phyloP scores from a whole-genome alignment of 2,888 invertebrate genomes.

The Andrena flavipes region DNA sequence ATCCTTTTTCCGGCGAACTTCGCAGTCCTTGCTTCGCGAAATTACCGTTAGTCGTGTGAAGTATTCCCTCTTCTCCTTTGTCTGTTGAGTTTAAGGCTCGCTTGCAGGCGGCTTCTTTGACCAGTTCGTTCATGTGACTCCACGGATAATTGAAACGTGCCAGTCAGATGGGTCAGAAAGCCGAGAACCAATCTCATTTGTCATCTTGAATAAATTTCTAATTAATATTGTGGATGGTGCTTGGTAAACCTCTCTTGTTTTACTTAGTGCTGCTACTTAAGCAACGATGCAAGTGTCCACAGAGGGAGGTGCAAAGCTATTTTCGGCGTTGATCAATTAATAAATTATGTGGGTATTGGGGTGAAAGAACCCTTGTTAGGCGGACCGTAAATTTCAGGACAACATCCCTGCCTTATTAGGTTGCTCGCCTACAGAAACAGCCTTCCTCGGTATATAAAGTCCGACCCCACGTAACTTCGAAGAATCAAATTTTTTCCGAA shows the following conservation, averaged over 20 bases:
- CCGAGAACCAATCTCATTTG: too few relatives aligned
- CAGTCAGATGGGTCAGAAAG: too few relatives aligned
- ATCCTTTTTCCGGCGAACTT: slow-evolving; percentile 48
- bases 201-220: background rate
- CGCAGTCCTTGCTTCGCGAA: slow-evolving; percentile 42
- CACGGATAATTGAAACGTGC: background rate
- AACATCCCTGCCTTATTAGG: slow-evolving; percentile 24
- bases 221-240: background rate
- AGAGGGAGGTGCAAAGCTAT: slow-evolving; percentile 33
- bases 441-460: slow-evolving; percentile 17
- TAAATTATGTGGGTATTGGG: slow-evolving; percentile 48
- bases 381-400: slow-evolving; percentile 55
- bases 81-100: slow-evolving; percentile 38
- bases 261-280: slow-evolving; percentile 1
- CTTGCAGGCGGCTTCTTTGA: slow-evolving; percentile 30
- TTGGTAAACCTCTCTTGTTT: background rate
- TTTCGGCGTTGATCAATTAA: slow-evolving; percentile 44
- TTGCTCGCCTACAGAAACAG: slow-evolving; percentile 4
- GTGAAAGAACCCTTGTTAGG: slow-evolving; percentile 45
- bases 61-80: background rate
- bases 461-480: slow-evolving; percentile 20
- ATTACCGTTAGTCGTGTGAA: slow-evolving; percentile 45
- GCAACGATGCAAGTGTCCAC: slow-evolving; percentile 22
- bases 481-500: slow-evolving; percentile 4
- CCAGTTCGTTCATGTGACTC: background rate